Conservation (phyloP, 2,888 invertebrate genomes). For the Tetragonula carbonaria region DNA sequence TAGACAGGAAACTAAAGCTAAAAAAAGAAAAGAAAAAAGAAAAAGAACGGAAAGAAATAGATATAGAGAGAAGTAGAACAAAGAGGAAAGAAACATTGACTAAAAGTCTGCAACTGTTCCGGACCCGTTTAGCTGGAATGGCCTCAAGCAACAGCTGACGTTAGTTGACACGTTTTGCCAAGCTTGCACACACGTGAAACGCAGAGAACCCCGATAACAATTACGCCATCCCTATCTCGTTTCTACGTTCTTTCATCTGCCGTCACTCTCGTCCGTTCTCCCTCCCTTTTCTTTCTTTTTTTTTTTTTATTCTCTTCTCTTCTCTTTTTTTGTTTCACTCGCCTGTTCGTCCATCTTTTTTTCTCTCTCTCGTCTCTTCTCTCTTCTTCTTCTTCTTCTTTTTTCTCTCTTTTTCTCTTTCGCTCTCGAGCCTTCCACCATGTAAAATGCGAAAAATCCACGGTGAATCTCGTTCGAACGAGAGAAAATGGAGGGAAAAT, state of each 20-base stretch:
- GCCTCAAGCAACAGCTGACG: conserved; percentile 83
- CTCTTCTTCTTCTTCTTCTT: not conserved
- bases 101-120: conserved; percentile 69
- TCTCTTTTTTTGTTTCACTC: not conserved
- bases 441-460: not conserved
- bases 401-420: not conserved
- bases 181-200: conserved; percentile 67
- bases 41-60: conserved; percentile 4
- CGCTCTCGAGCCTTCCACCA: not conserved
- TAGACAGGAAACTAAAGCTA: too few relatives aligned
- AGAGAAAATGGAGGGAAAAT: not conserved
- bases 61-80: conserved; percentile 34
- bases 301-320: not conserved
- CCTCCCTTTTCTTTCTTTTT: conserved; percentile 1
- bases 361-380: not conserved
- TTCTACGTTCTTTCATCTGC: conserved; percentile 53
- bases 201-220: conserved; percentile 65
- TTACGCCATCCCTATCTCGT: conserved; percentile 64
- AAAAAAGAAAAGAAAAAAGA: too few relatives aligned
- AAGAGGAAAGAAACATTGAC: conserved; percentile 64
- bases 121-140: conserved; percentile 81
- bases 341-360: not conserved
- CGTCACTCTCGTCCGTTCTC: conserved; percentile 50
- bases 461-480: conserved; percentile 20
- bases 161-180: conserved; percentile 80